Evolutionary conservation across 1,140 invertebrate species (phyloP).

Genomic region (Drosophila quadrilineata): DNA sequence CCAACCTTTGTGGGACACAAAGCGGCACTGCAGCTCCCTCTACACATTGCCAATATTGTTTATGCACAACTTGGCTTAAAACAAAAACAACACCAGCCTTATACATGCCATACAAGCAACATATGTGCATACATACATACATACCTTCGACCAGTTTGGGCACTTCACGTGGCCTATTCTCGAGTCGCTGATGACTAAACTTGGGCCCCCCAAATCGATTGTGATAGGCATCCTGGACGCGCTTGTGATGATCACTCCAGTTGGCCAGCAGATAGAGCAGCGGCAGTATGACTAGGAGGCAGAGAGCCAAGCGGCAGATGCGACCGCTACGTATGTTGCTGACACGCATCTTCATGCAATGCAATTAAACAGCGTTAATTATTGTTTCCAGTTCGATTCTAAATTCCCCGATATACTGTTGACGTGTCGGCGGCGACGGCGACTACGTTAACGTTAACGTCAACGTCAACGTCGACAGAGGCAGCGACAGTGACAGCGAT

Average conservation of each 20-base stretch:
- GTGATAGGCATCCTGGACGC: conserved; percentile 69
- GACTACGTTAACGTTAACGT: neutral
- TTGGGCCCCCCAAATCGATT: conserved; percentile 59
- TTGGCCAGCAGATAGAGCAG: conserved; percentile 81
- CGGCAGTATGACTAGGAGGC: conserved; percentile 70
- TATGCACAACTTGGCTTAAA: neutral
- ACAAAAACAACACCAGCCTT: too few species aligned
- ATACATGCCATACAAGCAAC: neutral
- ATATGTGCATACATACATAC: neutral
- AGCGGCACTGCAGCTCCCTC: neutral
- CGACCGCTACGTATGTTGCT: conserved; percentile 80
- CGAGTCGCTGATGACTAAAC: conserved; percentile 61
- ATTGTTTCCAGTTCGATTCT: neutral
- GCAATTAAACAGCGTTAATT: neutral
- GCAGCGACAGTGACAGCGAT: conserved; percentile 12
- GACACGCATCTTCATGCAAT: conserved; percentile 64
- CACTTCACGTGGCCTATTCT: conserved; percentile 63
- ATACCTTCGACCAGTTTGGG: conserved; percentile 76
- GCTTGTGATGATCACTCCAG: conserved; percentile 77
- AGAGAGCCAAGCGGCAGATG: conserved; percentile 73
- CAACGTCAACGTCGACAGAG: neutral
- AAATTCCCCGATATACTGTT: conserved; percentile 45
- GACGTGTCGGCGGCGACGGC: conserved; percentile 51
- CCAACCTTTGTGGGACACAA: neutral
- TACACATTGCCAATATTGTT: neutral